Percentiles rank a stretch among this genome's conserved stretches.
Evolutionary conservation across 2,113 vertebrate genomes (phyloP).

Genomic region (Helogale parvula): DNA sequence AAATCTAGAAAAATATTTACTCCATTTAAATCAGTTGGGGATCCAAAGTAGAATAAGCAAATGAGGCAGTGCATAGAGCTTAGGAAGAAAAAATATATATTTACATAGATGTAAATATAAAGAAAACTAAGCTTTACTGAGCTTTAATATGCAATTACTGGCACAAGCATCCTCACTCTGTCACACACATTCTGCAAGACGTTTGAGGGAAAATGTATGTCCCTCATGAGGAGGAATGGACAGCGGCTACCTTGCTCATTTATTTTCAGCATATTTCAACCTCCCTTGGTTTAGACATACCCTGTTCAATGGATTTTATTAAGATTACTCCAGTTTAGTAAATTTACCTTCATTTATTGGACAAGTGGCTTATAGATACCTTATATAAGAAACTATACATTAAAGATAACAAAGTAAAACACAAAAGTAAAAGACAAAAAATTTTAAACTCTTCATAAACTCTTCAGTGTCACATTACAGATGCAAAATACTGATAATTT

Average conservation of each 20-base stretch:
- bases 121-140: background rate
- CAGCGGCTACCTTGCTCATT: background rate
- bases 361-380: background rate
- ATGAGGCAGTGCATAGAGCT: background rate
- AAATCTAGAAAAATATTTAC: background rate
- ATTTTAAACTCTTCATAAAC: background rate
- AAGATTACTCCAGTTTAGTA: background rate
- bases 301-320: background rate
- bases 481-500: background rate
- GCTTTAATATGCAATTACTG: too few species aligned
- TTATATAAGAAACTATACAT: background rate
- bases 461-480: background rate
- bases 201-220: background rate
- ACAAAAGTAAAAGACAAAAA: background rate
- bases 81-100: background rate
- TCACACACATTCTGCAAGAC: rapidly evolving
- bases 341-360: background rate
- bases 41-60: background rate
- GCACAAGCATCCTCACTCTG: background rate
- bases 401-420: background rate
- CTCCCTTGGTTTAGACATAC: background rate
- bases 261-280: background rate
- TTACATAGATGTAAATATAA: background rate
- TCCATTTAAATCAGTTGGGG: background rate
- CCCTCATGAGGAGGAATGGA: background rate